phyloP scores from a whole-genome alignment of 2,888 invertebrate genomes.

The Nymphalis polychloros region DNA sequence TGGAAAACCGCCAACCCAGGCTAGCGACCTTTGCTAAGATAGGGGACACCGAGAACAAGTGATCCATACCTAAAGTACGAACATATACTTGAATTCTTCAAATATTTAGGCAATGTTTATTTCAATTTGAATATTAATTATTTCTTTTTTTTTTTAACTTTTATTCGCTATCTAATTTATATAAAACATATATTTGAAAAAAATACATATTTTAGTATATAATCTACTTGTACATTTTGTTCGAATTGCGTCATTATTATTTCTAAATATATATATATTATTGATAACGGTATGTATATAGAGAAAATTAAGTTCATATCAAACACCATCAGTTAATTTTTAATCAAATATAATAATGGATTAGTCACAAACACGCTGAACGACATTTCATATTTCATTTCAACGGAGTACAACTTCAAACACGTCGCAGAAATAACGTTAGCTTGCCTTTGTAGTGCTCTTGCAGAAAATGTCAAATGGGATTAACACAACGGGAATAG shows the following conservation, averaged over 20 bases:
- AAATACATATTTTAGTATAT: too few relatives aligned
- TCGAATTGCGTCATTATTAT: too few relatives aligned
- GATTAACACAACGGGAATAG: conserved; percentile 44
- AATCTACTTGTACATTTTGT: too few relatives aligned
- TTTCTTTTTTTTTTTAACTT: too few relatives aligned
- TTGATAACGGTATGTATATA: too few relatives aligned
- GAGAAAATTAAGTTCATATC: too few relatives aligned
- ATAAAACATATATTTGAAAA: too few relatives aligned
- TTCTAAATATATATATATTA: too few relatives aligned
- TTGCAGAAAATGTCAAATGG: conserved; percentile 49
- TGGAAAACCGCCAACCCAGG: conserved; percentile 28
- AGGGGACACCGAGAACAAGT: conserved; percentile 19
- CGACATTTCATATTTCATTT: conserved; percentile 40
- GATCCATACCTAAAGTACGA: conserved; percentile 1
- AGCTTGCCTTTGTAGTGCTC: conserved; percentile 28
- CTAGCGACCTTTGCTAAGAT: conserved; percentile 27
- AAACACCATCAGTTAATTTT: neutral
- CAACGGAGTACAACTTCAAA: conserved; percentile 36
- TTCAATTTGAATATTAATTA: neutral
- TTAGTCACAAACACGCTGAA: conserved; percentile 30
- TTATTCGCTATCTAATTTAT: too few relatives aligned
- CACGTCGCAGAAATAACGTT: conserved; percentile 37
- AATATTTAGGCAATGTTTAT: neutral
- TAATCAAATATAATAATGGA: conserved; percentile 13
- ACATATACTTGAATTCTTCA: neutral